These are phyloP conservation scores for Hozukius guyotensis DNA, from an alignment of 2,797 vertebrate species.

Conservation along the genomic window DNA sequence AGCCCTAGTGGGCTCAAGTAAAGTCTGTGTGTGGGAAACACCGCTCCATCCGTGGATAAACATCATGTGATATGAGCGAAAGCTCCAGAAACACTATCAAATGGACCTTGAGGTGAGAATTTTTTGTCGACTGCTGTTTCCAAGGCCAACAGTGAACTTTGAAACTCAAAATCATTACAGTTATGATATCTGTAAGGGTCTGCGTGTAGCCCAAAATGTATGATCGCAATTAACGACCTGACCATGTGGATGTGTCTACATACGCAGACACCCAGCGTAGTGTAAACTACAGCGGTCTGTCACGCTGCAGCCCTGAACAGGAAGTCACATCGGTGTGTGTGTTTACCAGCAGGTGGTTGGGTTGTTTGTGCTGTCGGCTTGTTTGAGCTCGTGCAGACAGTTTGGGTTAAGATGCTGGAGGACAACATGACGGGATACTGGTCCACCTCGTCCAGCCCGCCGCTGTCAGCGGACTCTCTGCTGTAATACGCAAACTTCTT, in stretches of 20 bases:
- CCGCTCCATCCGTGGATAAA: background rate
- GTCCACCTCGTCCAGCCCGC: slow-evolving; percentile 27
- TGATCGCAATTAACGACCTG: too few species aligned
- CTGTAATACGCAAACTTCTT: slow-evolving; percentile 88
- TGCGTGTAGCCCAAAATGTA: too few species aligned
- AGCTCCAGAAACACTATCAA: background rate
- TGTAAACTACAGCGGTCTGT: background rate
- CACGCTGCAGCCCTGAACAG: background rate
- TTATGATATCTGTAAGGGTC: too few species aligned
- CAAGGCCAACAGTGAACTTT: too few species aligned
- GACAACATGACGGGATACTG: slow-evolving; percentile 57
- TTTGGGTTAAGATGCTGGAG: slow-evolving; percentile 54
- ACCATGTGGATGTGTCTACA: background rate
- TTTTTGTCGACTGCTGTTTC: too few species aligned
- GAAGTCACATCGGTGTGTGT: background rate
- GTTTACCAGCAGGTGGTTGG: slow-evolving; percentile 21
- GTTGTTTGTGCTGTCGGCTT: background rate
- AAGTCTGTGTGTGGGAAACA: background rate
- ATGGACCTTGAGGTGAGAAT: too few species aligned
- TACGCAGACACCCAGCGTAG: background rate
- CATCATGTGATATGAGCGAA: background rate
- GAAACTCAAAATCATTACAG: too few species aligned
- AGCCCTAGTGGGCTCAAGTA: background rate
- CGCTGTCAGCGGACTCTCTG: slow-evolving; percentile 3
- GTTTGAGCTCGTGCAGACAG: slow-evolving; percentile 18